Evolutionary conservation across 2,113 vertebrate species (phyloP), one percentile per base, ranked within the genome.

Genomic region (Brachyistius frenatus): DNA sequence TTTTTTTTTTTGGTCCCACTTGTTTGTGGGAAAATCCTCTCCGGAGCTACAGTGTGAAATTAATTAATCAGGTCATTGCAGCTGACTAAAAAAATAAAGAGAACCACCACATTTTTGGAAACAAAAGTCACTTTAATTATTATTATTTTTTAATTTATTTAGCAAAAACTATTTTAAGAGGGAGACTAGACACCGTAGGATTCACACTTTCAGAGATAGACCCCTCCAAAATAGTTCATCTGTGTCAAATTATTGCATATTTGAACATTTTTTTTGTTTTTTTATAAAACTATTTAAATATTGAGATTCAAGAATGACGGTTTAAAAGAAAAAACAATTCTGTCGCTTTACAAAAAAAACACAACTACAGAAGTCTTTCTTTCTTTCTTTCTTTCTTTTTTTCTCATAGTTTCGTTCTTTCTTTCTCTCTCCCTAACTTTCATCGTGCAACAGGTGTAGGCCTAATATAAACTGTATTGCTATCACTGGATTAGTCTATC

Each of bases 1-100:
- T 89, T 80, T 89, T 88, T 67, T 57, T 52, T 32, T 61, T 64
- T 33, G 75, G 90, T 84, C 23, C 23, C 90, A 78, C 92, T 94
- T 94, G 88, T 95, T 96, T 95, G 94, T 94, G 94, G 94, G 93
- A 95, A 95, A 93, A 93, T 93, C 79, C 91, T 93, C 91, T 89
- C 81, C 65, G 67, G 87, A 86, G 86, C 93, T 92, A 66, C 93
- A 92, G 93, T 93, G 94, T 95, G 94, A 95, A 95, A 96, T 96
- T 91, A 94, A 96, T 96, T 91, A 94, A 95, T 94, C 89, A 91
- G 88, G 73, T 81, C 75, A 85, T 75, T 91, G 78, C 69, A 79
- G 66, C 11, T 44, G 32, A 70, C 61, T 66, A 94, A 88, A 92
- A 46, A 23, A 44, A 94, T 63, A 72, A 83, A 86, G 77, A 78